phyloP scores from a whole-genome alignment of 2,888 invertebrate genomes.

The Gnatocerus cornutus region DNA sequence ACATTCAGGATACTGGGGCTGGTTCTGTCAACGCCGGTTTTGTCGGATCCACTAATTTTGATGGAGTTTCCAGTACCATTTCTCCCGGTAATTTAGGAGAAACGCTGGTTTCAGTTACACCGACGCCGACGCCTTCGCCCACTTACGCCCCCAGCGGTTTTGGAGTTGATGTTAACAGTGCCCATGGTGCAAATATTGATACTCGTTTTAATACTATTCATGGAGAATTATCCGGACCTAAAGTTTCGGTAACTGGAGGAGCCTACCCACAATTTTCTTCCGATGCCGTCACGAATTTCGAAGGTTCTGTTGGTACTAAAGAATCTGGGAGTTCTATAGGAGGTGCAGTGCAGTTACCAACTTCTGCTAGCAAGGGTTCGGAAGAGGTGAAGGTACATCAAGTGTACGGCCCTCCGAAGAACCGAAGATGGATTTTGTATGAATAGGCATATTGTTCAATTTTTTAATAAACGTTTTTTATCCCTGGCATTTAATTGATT shows the following conservation, averaged over 20 bases:
- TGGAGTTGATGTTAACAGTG: too few species aligned
- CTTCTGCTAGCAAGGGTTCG: background rate
- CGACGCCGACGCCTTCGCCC: too few species aligned
- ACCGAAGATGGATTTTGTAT: background rate
- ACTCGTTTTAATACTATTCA: background rate
- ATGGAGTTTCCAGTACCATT: too few species aligned
- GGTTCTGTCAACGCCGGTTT: background rate
- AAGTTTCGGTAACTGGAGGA: background rate
- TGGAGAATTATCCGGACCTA: background rate
- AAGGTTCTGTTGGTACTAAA: background rate
- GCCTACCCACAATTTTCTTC: background rate
- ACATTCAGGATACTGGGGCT: constrained; percentile 49
- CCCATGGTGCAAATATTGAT: too few species aligned
- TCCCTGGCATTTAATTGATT: too few species aligned
- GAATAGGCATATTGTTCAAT: background rate
- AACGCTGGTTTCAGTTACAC: too few species aligned
- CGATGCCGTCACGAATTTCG: background rate
- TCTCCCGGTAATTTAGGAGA: too few species aligned
- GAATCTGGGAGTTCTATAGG: background rate
- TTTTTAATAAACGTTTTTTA: constrained; percentile 9
- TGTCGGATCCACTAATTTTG: too few species aligned
- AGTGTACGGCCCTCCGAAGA: background rate
- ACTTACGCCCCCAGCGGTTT: too few species aligned
- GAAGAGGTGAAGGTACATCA: background rate
- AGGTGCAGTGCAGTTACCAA: background rate